Base-by-base conservation (phyloP, 2,797 vertebrate species). In the Pipistrellus nathusii region DNA sequence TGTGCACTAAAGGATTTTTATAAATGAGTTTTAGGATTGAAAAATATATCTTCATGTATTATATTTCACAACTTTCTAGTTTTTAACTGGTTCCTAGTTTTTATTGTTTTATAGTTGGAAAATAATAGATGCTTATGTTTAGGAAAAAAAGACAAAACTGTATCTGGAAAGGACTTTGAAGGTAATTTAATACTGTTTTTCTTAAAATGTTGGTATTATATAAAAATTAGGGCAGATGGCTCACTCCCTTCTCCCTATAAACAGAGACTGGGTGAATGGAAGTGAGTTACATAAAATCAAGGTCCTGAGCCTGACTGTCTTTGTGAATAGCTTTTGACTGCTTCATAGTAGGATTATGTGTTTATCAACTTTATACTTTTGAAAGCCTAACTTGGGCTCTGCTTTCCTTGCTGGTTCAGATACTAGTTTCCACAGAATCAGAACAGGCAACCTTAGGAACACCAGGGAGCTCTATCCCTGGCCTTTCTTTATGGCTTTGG, bases 101-200 rank as follows among this genome's bases (percentile, higher is more conserved):
- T 88, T 92, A 48, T 72, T 89, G 8, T 84, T 96, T 82, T 76
- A 32, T 66, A 1, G 9, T 82, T 94, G 35, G 68, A 51, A 90
- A 93, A 71, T 25, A 57, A 21, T 89, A 44, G n/a, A 57, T 90
- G n/a, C 46, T 93, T 94, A 25, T 89, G 30, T 85, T 95, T 15
- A 75, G 66, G 76, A 53, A 88, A 27, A 88, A 80, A 10, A 53
- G 9, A n/a, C 62, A 72, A 69, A 72, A 83, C 57, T 93, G 3
- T 87, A 57, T 85, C 57, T 85, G 51, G 41, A 62, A 93, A 95
- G 77, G 23, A 83, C 78, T 89, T 91, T 68, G 44, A 94, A 95
- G 62, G n/a, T 88, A 35, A 90, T 84, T 91, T 94, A 72, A 87
- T 87, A 18, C 57, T 95, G 1, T 77, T 23, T 81, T 20, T 77